A percentile compares a stretch with the other conserved stretches of the same genome.
Evolutionary conservation across 2,113 vertebrate species (phyloP).

Genomic region (Nibea coibor): DNA sequence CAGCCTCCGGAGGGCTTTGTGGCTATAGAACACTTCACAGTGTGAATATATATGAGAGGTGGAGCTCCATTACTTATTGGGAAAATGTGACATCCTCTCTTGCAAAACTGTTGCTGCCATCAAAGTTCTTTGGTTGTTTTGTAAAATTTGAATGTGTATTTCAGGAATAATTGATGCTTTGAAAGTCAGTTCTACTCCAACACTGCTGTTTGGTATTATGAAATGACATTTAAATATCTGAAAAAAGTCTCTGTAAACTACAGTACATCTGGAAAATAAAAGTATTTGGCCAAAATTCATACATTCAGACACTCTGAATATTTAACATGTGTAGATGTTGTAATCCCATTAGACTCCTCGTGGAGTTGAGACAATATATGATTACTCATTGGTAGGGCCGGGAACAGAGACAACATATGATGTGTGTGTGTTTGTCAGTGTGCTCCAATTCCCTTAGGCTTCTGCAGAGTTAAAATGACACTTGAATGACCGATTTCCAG

Average conservation of each 20-base stretch:
- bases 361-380: conserved; percentile 31
- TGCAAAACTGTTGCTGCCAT: neutral
- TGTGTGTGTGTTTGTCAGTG: conserved; percentile 38
- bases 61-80: conserved; percentile 17
- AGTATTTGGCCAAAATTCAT: conserved; percentile 3
- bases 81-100: conserved; percentile 31
- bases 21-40: conserved; percentile 1
- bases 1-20: neutral
- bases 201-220: neutral
- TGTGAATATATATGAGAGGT: conserved; percentile 8
- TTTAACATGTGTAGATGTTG: conserved; percentile 50
- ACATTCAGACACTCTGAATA: conserved; percentile 39
- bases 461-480: conserved; percentile 52
- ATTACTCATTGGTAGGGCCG: conserved; percentile 34
- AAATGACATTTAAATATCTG: conserved; percentile 12
- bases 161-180: conserved; percentile 33
- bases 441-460: conserved; percentile 35
- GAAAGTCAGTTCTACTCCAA: conserved; percentile 9
- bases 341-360: conserved; percentile 37
- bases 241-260: conserved; percentile 12
- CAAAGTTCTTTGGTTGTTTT: neutral
- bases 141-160: conserved; percentile 9
- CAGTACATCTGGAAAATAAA: conserved; percentile 34
- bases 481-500: conserved; percentile 63
- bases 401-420: conserved; percentile 33